These are phyloP conservation scores for Tiliqua scincoides DNA, from an alignment of 2,113 vertebrate species.

Conservation along the genomic window DNA sequence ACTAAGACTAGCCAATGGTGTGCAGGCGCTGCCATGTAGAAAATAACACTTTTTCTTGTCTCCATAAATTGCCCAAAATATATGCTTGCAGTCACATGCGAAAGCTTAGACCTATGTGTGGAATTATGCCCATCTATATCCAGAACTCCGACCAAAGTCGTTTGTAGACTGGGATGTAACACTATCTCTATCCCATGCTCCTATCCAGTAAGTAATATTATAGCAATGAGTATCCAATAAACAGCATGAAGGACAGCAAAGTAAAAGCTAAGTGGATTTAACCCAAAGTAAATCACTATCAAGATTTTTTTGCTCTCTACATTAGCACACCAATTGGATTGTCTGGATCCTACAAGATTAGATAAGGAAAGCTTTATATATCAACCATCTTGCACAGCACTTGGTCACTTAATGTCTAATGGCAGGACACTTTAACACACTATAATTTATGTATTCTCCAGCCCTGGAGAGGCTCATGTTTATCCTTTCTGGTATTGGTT, in stretches of 20 bases:
- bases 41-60: not conserved
- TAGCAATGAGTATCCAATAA: not conserved
- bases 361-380: not conserved
- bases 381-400: not conserved
- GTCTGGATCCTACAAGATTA: conserved; percentile 1
- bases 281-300: not conserved
- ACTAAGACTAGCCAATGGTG: not conserved
- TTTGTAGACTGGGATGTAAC: not conserved
- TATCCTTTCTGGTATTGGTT: not conserved
- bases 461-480: not conserved
- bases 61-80: not conserved
- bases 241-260: not conserved
- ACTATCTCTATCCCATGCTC: not conserved
- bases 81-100: not conserved
- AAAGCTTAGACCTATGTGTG: not conserved
- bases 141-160: not conserved
- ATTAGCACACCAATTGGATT: not conserved
- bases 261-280: not conserved
- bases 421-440: not conserved
- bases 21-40: not conserved
- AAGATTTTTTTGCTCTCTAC: not conserved
- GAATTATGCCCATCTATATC: not conserved
- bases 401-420: not conserved
- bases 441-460: conserved; percentile 8
- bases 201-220: not conserved